phyloP scores from a whole-genome alignment of 1,140 invertebrate genomes.

The Meloidogyne exigua region DNA sequence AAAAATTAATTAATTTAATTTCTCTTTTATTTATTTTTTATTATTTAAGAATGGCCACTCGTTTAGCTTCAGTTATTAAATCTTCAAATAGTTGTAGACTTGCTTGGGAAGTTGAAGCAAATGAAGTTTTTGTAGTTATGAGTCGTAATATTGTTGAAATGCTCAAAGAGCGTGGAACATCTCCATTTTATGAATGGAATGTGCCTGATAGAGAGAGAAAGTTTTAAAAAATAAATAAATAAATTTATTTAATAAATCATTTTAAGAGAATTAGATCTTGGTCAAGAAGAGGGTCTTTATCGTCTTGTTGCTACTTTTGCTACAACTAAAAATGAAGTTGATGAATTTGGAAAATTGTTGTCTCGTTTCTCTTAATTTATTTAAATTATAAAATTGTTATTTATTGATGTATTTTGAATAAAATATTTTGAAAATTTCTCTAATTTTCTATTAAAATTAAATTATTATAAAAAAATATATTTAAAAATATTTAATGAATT shows the following conservation, averaged over 20 bases:
- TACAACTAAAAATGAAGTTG: conserved; percentile 18
- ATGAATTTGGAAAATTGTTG: conserved; percentile 13
- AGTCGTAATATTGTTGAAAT: conserved; percentile 15
- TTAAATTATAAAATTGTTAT: background rate
- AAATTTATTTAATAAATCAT: background rate
- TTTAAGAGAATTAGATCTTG: conserved; percentile 6
- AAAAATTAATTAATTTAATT: conserved; percentile 1
- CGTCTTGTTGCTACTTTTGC: conserved; percentile 30
- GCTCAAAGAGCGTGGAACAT: conserved; percentile 9
- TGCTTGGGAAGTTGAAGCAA: conserved; percentile 24
- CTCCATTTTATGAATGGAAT: conserved; percentile 32
- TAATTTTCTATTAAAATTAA: too few relatives aligned
- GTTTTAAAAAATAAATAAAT: background rate
- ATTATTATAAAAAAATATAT: too few relatives aligned
- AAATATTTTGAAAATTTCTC: too few relatives aligned
- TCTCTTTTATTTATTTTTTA: background rate
- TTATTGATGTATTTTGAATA: background rate
- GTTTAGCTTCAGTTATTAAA: conserved; percentile 9
- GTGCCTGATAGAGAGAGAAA: conserved; percentile 18
- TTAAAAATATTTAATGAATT: background rate
- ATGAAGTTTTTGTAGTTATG: conserved; percentile 36
- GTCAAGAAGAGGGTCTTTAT: conserved; percentile 25
- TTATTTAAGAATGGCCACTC: conserved; percentile 12
- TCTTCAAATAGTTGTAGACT: conserved; percentile 14
- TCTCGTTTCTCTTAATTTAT: background rate